Evolutionary conservation across 2,113 vertebrate genomes (phyloP), one percentile per base, ranked within the genome.

Genomic region (Murina feae): DNA sequence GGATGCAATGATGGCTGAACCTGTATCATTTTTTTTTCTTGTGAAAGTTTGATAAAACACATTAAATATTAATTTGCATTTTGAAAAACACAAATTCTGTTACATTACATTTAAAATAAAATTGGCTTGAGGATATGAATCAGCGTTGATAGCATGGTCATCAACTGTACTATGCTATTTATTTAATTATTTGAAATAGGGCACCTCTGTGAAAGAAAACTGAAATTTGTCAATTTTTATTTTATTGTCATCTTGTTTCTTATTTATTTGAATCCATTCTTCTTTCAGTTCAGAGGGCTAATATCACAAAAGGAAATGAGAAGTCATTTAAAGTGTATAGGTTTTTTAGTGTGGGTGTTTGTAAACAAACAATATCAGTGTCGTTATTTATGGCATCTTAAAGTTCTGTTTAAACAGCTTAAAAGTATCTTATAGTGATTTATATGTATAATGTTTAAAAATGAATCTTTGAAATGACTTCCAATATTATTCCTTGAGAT

Each of bases 121-220:
- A 85, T 58, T 81, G 44, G 6, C n/a, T 86, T 53, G 8, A 76
- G 9, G 20, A 90, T 63, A 76, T 32, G 23, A 71, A 66, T 80
- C 9, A 25, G 2, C 32, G n/a, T 85, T 85, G 35, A 71, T 71
- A 75, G 63, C 6, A 53, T 65, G 21, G 8, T 84, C 28, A 75
- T 79, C 75, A 84, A 32, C 2, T 4, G 20, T 82, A 47, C 17
- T 71, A 16, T 72, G 32, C 30, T 81, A 32, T 86, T 95, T 84
- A 74, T 80, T 91, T 94, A 89, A 63, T 91, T 88, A 88, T 91
- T 94, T 65, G 60, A 65, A 74, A 35, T 79, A 23, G 23, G 30
- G 16, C 63, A 65, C 21, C 6, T 5, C 28, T 37, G 12, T 44
- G 42, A 63, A 84, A 66, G 23, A 18, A 72, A 68, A 25, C 69